Percentiles rank a stretch among this genome's conserved stretches.
Evolutionary conservation across 2,888 invertebrate genomes (phyloP).

Genomic region (Thyatira batis): DNA sequence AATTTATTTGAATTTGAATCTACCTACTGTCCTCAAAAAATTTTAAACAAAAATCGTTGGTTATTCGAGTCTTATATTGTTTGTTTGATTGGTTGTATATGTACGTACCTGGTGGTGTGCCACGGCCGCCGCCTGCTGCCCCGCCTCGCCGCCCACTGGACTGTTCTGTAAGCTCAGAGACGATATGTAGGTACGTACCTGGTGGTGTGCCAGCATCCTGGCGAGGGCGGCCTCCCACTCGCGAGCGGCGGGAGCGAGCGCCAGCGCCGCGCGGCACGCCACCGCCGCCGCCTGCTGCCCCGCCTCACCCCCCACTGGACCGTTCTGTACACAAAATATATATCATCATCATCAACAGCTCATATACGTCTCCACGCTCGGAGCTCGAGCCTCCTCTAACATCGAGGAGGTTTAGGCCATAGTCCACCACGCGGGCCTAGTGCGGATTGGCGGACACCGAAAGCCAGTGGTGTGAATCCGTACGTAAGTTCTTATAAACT

Average conservation of each 20-base stretch:
- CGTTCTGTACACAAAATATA: conserved; percentile 47
- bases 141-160: conserved; percentile 54
- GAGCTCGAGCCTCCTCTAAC: no score
- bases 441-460: no score
- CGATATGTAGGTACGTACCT: conserved; percentile 45
- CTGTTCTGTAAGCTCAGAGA: conserved; percentile 71
- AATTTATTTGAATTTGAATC: no score
- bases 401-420: no score
- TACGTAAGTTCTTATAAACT: no score
- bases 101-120: conserved; percentile 68
- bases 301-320: conserved; percentile 56
- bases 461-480: no score
- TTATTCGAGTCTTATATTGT: no score
- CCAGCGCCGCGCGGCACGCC: conserved; percentile 58
- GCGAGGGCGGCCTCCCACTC: conserved; percentile 65
- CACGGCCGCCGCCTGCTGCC: conserved; percentile 60
- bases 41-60: no score
- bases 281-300: conserved; percentile 62
- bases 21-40: no score
- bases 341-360: background rate
- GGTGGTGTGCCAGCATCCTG: conserved; percentile 67
- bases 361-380: background rate
- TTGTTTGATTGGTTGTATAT: no score
- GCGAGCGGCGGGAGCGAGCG: conserved; percentile 52
- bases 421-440: no score